Conservation (phyloP, 2,888 invertebrate genomes). For the Erebia epiphron region DNA sequence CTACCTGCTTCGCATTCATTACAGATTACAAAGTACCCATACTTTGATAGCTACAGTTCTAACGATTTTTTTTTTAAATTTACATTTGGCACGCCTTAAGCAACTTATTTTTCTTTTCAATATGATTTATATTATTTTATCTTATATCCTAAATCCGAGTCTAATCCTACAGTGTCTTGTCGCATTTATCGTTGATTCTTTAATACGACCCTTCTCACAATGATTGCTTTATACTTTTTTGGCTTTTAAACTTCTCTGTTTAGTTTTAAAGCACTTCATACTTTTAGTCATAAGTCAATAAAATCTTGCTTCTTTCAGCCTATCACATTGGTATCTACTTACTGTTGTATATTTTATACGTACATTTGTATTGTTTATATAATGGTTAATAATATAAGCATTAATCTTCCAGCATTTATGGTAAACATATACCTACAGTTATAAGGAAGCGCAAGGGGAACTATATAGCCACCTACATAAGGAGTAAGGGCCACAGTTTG, state of each 20-base stretch:
- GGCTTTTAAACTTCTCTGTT: background rate
- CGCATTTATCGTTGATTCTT: background rate
- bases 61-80: background rate
- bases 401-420: background rate
- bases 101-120: no score
- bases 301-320: background rate
- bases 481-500: slow-evolving; percentile 1
- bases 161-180: slow-evolving; percentile 4
- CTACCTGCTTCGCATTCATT: background rate
- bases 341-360: background rate
- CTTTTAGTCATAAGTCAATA: background rate
- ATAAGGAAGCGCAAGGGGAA: slow-evolving; percentile 7
- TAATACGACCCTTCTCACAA: slow-evolving; percentile 19
- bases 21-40: background rate
- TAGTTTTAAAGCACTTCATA: background rate
- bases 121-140: background rate
- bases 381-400: background rate
- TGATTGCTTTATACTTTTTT: background rate
- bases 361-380: background rate
- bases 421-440: background rate
- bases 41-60: no score
- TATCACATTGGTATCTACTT: no score
- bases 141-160: background rate
- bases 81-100: background rate
- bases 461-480: background rate